A percentile compares a stretch with the other conserved stretches of the same genome.
Conservation (phyloP, 2,888 invertebrate genomes). For the Cartodere bifasciata region DNA sequence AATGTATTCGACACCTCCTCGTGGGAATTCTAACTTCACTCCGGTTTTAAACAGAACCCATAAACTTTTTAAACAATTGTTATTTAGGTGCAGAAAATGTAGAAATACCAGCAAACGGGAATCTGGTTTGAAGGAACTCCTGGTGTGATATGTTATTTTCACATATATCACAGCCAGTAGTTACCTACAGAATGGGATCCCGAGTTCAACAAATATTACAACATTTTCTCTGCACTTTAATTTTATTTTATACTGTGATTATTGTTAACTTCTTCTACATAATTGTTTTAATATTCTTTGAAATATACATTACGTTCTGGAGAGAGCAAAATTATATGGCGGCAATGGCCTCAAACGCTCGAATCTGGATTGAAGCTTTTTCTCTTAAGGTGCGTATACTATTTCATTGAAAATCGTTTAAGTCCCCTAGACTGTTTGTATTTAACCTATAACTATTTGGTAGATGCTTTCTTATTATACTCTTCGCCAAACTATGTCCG, state of each 20-base stretch:
- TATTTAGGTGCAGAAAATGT: no score
- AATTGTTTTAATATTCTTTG: slow-evolving; percentile 4
- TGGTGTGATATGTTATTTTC: slow-evolving; percentile 36
- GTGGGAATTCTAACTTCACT: slow-evolving; percentile 7
- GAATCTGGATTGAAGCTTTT: no score
- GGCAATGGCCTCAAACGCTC: no score
- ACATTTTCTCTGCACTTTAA: background rate
- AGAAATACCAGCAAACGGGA: slow-evolving; percentile 20
- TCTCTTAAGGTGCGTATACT: no score
- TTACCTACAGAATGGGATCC: slow-evolving; percentile 36
- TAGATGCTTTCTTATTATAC: no score
- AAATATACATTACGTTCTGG: background rate
- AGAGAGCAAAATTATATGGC: no score
- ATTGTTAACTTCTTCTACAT: slow-evolving; percentile 2
- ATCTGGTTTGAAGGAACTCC: slow-evolving; percentile 37
- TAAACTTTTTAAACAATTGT: background rate
- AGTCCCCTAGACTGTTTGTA: no score
- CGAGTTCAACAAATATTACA: slow-evolving; percentile 16
- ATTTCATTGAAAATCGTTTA: no score
- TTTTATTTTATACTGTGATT: slow-evolving; percentile 2
- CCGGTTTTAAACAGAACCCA: slow-evolving; percentile 1
- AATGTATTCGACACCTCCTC: slow-evolving; percentile 32
- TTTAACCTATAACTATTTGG: no score
- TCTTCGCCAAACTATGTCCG: no score
- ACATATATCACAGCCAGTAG: slow-evolving; percentile 38